These are phyloP conservation scores for Epinotia bilunana DNA, from an alignment of 2,888 invertebrate species.

Conservation along the genomic window DNA sequence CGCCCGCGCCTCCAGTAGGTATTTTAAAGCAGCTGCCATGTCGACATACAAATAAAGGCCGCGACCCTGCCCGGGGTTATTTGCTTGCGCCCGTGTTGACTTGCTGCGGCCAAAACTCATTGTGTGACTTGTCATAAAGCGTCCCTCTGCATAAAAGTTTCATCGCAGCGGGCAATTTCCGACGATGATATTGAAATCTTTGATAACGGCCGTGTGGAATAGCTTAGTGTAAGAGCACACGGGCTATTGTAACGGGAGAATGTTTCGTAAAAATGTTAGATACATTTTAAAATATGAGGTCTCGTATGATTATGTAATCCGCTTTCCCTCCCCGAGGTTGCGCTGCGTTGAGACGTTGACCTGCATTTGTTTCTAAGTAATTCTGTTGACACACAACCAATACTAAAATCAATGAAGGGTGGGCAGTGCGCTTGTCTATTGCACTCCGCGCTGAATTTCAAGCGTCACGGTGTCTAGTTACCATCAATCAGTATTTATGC, in stretches of 20 bases:
- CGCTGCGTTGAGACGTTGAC: too few species aligned
- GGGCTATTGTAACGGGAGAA: background rate
- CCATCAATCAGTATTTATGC: too few species aligned
- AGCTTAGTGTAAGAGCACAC: background rate
- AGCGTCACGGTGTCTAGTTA: too few species aligned
- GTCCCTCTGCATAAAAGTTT: conserved; percentile 65
- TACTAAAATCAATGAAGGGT: too few species aligned
- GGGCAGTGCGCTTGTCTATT: too few species aligned
- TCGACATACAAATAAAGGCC: conserved; percentile 71
- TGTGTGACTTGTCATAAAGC: conserved; percentile 72
- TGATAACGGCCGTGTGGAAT: conserved; percentile 51
- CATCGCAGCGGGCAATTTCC: conserved; percentile 67
- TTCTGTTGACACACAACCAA: too few species aligned
- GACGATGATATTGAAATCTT: conserved; percentile 67
- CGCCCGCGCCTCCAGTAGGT: conserved; percentile 21
- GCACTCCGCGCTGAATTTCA: too few species aligned
- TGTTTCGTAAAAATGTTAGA: background rate
- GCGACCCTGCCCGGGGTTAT: conserved; percentile 77
- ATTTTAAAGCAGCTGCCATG: conserved; percentile 49
- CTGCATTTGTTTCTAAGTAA: too few species aligned
- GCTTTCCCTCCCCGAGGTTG: too few species aligned
- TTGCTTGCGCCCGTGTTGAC: conserved; percentile 74
- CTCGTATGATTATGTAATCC: background rate
- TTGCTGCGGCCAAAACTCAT: conserved; percentile 75
- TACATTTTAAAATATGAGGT: background rate